A percentile compares a stretch with the other conserved stretches of the same genome.
phyloP scores from a whole-genome alignment of 2,113 vertebrate species.

The Phoenicopterus ruber region DNA sequence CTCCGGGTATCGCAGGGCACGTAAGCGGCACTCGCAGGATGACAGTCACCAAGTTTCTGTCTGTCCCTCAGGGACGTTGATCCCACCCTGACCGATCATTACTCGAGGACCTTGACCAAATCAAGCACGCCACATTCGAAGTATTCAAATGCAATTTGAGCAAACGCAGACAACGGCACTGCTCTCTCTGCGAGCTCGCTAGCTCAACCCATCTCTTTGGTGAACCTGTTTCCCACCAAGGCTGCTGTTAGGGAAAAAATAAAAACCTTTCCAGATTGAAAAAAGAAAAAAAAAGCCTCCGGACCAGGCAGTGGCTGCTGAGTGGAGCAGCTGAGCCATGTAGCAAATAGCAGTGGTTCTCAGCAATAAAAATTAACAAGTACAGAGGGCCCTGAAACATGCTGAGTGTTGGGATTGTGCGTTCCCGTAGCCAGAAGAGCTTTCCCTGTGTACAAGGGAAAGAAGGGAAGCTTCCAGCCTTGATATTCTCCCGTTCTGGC shows the following conservation, averaged over 20 bases:
- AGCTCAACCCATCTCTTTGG: background rate
- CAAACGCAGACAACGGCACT: background rate
- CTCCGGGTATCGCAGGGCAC: background rate
- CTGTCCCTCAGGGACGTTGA: background rate
- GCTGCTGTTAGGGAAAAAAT: background rate
- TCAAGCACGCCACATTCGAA: background rate
- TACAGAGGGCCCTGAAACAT: background rate
- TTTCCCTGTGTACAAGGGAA: background rate
- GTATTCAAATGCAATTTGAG: background rate
- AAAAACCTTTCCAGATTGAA: background rate
- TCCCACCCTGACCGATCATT: background rate
- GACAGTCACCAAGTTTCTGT: too few species aligned
- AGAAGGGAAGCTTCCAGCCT: background rate
- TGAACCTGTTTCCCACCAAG: background rate
- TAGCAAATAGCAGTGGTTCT: background rate
- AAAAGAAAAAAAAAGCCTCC: background rate
- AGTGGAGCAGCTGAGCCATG: background rate
- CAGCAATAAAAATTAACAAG: background rate
- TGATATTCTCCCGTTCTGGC: background rate
- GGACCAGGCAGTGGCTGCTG: background rate
- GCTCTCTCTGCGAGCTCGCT: background rate
- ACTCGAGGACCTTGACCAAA: background rate
- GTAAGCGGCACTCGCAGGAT: accelerated
- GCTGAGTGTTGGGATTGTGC: background rate
- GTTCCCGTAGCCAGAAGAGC: background rate